phyloP scores from a whole-genome alignment of 2,888 invertebrate genomes.

The Agrochola macilenta region DNA sequence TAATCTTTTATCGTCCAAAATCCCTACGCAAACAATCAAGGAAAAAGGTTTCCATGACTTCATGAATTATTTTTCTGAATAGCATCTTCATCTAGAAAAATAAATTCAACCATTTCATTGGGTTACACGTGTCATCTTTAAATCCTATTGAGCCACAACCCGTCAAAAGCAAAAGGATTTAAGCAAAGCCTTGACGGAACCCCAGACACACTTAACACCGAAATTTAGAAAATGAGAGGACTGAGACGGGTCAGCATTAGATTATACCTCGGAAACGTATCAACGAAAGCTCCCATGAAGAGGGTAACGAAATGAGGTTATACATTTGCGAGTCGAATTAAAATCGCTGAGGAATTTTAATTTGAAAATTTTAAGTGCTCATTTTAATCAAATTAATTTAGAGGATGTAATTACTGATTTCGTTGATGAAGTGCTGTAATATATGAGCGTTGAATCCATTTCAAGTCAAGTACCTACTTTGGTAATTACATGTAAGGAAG shows the following conservation, averaged over 20 bases:
- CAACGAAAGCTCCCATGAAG: constrained; percentile 80
- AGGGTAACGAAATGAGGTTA: constrained; percentile 85
- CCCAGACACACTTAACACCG: constrained; percentile 63
- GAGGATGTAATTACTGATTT: constrained; percentile 49
- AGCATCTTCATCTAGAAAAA: neutral
- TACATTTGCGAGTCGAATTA: constrained; percentile 80
- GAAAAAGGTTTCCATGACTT: constrained; percentile 18
- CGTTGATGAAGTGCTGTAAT: constrained; percentile 20
- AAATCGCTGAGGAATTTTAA: constrained; percentile 74
- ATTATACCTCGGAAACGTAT: constrained; percentile 79
- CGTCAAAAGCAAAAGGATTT: constrained; percentile 60
- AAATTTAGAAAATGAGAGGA: constrained; percentile 74
- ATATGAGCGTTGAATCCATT: neutral
- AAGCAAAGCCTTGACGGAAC: constrained; percentile 57
- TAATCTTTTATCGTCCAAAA: constrained; percentile 1
- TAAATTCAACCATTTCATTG: neutral
- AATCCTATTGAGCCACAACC: constrained; percentile 17
- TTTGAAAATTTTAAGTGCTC: constrained; percentile 70
- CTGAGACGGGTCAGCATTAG: constrained; percentile 75
- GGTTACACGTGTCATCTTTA: constrained; percentile 11
- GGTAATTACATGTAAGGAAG: neutral
- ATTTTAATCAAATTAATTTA: constrained; percentile 70
- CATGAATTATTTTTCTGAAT: constrained; percentile 3
- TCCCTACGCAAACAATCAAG: constrained; percentile 4
- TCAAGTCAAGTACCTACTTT: constrained; percentile 1